These are phyloP conservation scores for Ctenodactylus gundi DNA, from an alignment of 2,113 vertebrate species.

Conservation along the genomic window DNA sequence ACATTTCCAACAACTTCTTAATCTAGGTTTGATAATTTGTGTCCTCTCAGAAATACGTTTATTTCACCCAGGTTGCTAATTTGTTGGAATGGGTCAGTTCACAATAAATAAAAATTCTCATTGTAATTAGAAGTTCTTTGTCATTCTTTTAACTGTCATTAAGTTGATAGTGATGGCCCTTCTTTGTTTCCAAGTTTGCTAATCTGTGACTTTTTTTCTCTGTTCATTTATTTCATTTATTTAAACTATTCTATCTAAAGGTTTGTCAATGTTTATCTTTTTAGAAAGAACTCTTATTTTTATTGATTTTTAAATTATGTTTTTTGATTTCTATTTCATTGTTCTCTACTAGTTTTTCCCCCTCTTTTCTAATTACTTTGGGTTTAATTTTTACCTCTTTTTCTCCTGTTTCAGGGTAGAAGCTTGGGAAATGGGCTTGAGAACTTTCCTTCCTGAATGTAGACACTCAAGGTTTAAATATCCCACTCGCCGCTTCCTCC, in stretches of 20 bases:
- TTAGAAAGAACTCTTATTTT: background rate
- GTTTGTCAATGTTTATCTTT: background rate
- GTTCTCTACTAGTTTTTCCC: background rate
- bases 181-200: background rate
- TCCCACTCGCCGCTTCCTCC: background rate
- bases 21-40: background rate
- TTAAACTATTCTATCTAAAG: background rate
- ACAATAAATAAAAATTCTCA: too few relatives aligned
- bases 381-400: background rate
- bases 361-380: background rate
- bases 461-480: background rate
- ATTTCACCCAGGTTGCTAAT: background rate
- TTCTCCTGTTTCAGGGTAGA: background rate
- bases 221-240: background rate
- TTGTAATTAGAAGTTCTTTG: too few relatives aligned
- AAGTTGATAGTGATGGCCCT: background rate
- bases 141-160: background rate
- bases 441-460: background rate
- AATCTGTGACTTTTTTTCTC: background rate
- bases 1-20: background rate
- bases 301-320: background rate
- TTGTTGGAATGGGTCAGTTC: background rate
- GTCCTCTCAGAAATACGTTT: background rate
- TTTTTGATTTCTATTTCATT: background rate
- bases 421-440: background rate